A percentile compares a stretch with the other conserved stretches of the same genome.
phyloP scores from a whole-genome alignment of 2,113 vertebrate species.

The Cervus canadensis region DNA sequence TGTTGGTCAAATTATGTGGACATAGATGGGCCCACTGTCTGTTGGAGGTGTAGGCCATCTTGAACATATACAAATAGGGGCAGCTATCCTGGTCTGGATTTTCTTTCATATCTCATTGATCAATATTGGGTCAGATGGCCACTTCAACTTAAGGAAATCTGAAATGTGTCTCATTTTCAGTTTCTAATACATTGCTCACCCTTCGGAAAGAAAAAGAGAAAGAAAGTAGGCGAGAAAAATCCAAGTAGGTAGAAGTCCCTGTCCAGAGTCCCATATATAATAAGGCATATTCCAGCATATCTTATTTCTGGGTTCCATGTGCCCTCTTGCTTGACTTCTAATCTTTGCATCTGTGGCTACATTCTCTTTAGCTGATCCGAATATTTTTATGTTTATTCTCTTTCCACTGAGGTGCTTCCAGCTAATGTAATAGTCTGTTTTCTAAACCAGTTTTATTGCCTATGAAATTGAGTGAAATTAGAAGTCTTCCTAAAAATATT shows the following conservation, averaged over 20 bases:
- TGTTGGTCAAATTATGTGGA: background rate
- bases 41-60: background rate
- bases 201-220: background rate
- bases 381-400: background rate
- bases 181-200: background rate
- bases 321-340: background rate
- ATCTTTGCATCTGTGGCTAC: background rate
- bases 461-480: background rate
- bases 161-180: background rate
- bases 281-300: background rate
- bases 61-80: background rate
- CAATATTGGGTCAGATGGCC: background rate
- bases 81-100: background rate
- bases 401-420: background rate
- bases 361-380: background rate
- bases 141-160: background rate
- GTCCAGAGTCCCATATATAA: background rate
- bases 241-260: background rate
- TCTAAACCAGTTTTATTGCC: background rate
- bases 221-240: background rate
- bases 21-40: background rate
- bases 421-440: background rate
- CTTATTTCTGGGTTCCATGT: background rate
- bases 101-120: background rate
- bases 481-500: background rate